phyloP scores from a whole-genome alignment of 2,797 vertebrate species.

The Sibirionetta formosa region DNA sequence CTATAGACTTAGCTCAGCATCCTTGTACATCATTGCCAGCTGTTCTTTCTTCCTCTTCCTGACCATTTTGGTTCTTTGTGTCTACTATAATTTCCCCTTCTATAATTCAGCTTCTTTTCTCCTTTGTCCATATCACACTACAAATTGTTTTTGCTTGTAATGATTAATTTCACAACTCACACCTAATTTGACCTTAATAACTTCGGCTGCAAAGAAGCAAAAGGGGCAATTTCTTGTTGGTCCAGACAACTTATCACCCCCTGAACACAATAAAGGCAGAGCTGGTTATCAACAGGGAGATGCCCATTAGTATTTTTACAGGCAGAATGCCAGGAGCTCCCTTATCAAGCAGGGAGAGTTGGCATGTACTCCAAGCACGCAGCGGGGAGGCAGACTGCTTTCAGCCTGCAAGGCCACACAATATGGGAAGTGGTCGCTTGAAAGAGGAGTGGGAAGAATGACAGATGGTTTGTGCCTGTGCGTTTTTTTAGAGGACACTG shows the following conservation, averaged over 20 bases:
- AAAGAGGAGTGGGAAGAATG: slow-evolving; percentile 73
- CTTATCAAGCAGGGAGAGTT: slow-evolving; percentile 54
- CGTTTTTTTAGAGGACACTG: slow-evolving; percentile 61
- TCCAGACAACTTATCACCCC: slow-evolving; percentile 51
- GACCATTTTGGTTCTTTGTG: background rate
- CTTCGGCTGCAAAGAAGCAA: slow-evolving; percentile 2
- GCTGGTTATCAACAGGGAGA: slow-evolving; percentile 63
- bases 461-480: slow-evolving; percentile 75
- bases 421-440: slow-evolving; percentile 73
- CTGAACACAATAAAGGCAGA: slow-evolving; percentile 55
- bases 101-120: background rate
- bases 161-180: slow-evolving; percentile 32
- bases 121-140: background rate
- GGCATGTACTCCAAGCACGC: slow-evolving; percentile 51
- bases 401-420: slow-evolving; percentile 70
- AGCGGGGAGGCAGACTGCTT: slow-evolving; percentile 47
- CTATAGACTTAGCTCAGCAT: background rate
- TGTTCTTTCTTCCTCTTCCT: background rate
- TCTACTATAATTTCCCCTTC: background rate
- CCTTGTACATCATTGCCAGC: background rate
- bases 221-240: slow-evolving; percentile 18
- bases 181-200: slow-evolving; percentile 36
- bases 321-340: slow-evolving; percentile 35
- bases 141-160: slow-evolving; percentile 6
- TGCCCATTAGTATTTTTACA: slow-evolving; percentile 68